Conservation (phyloP, 1,140 invertebrate genomes). For the Apolygus lucorum region DNA sequence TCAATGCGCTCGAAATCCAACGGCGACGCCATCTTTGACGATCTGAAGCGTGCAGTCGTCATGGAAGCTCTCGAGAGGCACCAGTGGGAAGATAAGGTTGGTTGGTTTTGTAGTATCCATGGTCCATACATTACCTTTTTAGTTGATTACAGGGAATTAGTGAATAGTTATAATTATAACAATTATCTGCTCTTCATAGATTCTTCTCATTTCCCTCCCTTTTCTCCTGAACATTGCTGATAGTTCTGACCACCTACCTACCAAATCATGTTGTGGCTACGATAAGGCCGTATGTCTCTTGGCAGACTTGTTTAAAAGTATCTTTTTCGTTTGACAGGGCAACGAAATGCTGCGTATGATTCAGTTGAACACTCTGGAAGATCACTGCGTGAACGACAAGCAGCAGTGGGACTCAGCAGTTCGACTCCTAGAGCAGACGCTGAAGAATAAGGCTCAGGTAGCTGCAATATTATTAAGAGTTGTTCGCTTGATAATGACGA, state of each 20-base stretch:
- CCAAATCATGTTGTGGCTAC: too few species aligned
- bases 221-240: too few species aligned
- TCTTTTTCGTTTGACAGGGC: conserved; percentile 40
- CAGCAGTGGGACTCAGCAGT: conserved; percentile 90
- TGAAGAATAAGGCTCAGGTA: conserved; percentile 63
- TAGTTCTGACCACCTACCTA: too few species aligned
- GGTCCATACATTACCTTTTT: too few species aligned
- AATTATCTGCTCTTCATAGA: too few species aligned
- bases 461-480: too few species aligned
- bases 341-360: conserved; percentile 81
- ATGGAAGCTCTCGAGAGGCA: conserved; percentile 77
- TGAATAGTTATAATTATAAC: too few species aligned
- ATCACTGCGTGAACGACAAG: conserved; percentile 83
- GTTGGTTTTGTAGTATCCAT: too few species aligned
- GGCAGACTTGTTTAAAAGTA: too few species aligned
- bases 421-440: conserved; percentile 74
- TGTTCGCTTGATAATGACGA: too few species aligned
- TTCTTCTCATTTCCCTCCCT: neutral
- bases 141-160: too few species aligned
- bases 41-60: conserved; percentile 78
- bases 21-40: conserved; percentile 85
- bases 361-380: conserved; percentile 90
- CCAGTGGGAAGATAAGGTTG: conserved; percentile 84
- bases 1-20: conserved; percentile 54
- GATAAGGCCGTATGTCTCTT: too few species aligned